Conservation (phyloP, 64 coral and sea anemone genomes). For the Acropora tenuis region DNA sequence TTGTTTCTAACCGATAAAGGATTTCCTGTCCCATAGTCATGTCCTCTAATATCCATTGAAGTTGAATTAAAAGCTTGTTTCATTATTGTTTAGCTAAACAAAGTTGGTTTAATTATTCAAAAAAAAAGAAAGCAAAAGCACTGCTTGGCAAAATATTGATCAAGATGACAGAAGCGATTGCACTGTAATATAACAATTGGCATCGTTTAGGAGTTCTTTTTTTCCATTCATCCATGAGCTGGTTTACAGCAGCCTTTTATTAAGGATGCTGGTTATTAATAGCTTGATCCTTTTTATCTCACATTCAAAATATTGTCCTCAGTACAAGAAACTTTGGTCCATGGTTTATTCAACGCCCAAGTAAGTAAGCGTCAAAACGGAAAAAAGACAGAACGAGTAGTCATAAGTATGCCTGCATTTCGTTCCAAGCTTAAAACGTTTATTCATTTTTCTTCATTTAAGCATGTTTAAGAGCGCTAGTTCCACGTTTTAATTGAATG, state of each 20-base stretch:
- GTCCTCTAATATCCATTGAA: slow-evolving; percentile 6
- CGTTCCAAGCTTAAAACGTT: no score
- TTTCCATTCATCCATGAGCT: background rate
- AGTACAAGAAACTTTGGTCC: no score
- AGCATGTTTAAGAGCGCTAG: no score
- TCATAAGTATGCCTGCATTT: no score
- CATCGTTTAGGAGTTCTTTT: background rate
- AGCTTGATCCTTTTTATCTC: no score
- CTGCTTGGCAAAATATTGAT: background rate
- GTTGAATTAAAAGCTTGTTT: slow-evolving; percentile 22
- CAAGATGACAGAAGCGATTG: background rate
- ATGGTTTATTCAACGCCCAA: no score
- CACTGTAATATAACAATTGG: background rate
- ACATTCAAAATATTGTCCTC: no score
- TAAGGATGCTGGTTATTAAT: no score
- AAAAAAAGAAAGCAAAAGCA: slow-evolving; percentile 10
- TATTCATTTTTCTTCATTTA: no score
- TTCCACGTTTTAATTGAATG: no score
- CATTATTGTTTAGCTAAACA: slow-evolving; percentile 5
- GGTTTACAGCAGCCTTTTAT: background rate
- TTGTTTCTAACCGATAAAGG: slow-evolving; percentile 7
- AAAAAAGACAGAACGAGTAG: no score
- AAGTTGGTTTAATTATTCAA: background rate
- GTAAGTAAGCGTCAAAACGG: no score
- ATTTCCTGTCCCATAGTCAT: slow-evolving; percentile 6